Base-by-base conservation (phyloP, 2,113 vertebrate species). In the Sylvia atricapilla region DNA sequence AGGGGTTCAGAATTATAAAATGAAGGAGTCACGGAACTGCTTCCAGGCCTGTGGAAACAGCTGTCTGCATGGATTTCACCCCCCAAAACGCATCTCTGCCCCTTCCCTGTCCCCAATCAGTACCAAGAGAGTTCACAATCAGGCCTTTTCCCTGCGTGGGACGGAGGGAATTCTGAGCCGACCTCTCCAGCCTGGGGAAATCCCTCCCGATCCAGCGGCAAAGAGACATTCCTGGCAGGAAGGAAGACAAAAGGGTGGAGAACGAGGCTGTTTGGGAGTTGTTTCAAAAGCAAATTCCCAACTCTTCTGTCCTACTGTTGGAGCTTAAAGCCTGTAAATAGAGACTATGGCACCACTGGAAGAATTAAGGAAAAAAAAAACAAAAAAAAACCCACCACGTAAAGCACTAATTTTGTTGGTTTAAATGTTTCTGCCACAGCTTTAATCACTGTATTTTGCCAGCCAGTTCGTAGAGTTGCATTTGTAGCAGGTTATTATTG, bases 261-360 rank as follows among this genome's bases (percentile, higher is more conserved):
- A 12, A 69, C 9, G 43, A 92, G 88, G 75, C 86, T 44, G 19
- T 73, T 82, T 10, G 22, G 13, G 83, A 92, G 77, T 96, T 92
- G 95, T 97, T 95, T 95, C 91, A 87, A 95, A 96, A 96, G 87
- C 96, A 95, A 95, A 93, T 90, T 86, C 87, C 59, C 90, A 33
- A 50, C 39, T 44, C 4, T 95, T 80, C 67, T 90, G 81, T 78
- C 73, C 90, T 86, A 17, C 84, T 30, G 41, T 69, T 73, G 74
- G 95, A 96, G 96, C 96, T 96, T 83, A 94, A 96, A 97, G 97
- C 97, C 94, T 98, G 97, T 98, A 97, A 95, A 97, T 96, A 97
- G 88, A 94, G 83, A 94, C 89, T 93, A 35, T 37, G 84, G 86
- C 89, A 85, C 88, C 93, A 47, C 89, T 33, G 89, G 79, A 31